Percentiles rank a stretch among this genome's conserved stretches.
phyloP scores from a whole-genome alignment of 2,797 vertebrate species.

The Clarias fuscus region DNA sequence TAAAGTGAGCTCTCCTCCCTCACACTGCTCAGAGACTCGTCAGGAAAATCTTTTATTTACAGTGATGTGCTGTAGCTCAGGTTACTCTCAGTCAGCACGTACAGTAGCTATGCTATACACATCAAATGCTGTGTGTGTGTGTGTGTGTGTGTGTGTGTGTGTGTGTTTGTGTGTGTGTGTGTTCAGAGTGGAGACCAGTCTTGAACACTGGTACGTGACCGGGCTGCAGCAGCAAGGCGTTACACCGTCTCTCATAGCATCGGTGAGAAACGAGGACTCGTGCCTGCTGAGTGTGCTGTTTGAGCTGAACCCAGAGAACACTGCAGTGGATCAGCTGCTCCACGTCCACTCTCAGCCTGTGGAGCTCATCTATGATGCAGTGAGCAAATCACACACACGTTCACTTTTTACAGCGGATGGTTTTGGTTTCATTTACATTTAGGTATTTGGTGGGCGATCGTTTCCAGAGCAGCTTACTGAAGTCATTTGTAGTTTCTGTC shows the following conservation, averaged over 20 bases:
- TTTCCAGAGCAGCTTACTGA: too few species aligned
- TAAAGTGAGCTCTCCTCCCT: slow-evolving; percentile 76
- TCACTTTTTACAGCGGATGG: not conserved
- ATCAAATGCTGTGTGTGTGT: not conserved
- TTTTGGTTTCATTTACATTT: not conserved
- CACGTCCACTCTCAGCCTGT: slow-evolving; percentile 87
- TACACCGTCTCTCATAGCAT: slow-evolving; percentile 88
- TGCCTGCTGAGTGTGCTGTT: slow-evolving; percentile 86
- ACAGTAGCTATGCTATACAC: not conserved
- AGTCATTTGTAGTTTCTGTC: too few species aligned
- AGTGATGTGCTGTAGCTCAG: not conserved
- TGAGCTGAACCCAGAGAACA: slow-evolving; percentile 84
- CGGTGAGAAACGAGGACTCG: slow-evolving; percentile 80
- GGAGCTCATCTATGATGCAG: slow-evolving; percentile 92
- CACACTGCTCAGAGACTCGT: not conserved
- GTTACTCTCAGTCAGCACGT: not conserved
- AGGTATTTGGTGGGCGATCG: too few species aligned
- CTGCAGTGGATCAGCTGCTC: slow-evolving; percentile 84
- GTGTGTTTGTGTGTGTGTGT: not conserved
- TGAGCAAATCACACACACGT: slow-evolving; percentile 25
- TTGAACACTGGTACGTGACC: slow-evolving; percentile 92
- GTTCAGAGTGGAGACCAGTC: slow-evolving; percentile 83
- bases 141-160: slow-evolving; percentile 13
- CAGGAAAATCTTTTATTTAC: not conserved
- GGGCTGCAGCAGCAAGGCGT: slow-evolving; percentile 82